Conservation (phyloP, 1,140 invertebrate genomes). For the Penaeus chinensis region DNA sequence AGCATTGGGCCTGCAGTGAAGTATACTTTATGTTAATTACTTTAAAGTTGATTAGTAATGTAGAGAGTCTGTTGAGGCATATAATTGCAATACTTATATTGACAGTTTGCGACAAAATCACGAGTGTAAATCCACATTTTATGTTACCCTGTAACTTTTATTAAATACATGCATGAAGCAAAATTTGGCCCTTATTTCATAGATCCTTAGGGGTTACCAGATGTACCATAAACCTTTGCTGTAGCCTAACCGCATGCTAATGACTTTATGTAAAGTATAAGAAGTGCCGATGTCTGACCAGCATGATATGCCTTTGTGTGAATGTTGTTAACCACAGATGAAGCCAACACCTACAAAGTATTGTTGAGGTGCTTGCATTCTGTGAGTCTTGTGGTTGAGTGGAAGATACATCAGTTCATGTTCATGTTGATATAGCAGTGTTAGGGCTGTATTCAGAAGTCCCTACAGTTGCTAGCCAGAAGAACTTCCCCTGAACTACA, state of each 20-base stretch:
- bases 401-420: not conserved
- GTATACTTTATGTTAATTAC: no score
- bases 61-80: no score
- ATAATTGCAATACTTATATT: no score
- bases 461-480: not conserved
- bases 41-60: no score
- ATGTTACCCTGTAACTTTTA: conserved; percentile 41
- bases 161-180: conserved; percentile 58
- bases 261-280: not conserved
- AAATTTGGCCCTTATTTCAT: conserved; percentile 46
- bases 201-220: conserved; percentile 37
- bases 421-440: conserved; percentile 10
- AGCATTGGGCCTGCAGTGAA: no score
- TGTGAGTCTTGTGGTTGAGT: conserved; percentile 1
- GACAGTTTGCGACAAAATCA: no score
- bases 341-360: no score
- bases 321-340: no score
- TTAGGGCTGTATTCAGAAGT: not conserved
- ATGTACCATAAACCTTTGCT: conserved; percentile 6
- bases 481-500: conserved; percentile 15
- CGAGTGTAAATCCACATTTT: conserved; percentile 27
- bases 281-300: no score
- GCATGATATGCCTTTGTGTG: no score
- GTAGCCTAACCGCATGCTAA: conserved; percentile 47
- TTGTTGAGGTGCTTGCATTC: not conserved